These are phyloP conservation scores for Mythimna impura DNA, from an alignment of 2,888 invertebrate species.

Conservation along the genomic window DNA sequence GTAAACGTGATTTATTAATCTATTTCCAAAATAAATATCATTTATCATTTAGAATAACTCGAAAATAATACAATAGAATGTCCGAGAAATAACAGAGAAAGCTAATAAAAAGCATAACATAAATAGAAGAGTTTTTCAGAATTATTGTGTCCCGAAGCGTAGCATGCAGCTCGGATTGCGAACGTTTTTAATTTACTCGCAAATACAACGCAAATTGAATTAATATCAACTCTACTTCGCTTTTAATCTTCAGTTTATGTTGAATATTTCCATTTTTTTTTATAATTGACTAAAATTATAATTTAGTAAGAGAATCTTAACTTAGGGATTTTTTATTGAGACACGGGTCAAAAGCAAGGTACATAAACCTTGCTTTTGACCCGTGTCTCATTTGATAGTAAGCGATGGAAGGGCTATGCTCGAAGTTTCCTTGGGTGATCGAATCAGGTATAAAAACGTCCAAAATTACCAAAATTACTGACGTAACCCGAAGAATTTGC, in stretches of 20 bases:
- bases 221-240: constrained; percentile 52
- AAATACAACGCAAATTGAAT: constrained; percentile 44
- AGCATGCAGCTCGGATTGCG: constrained; percentile 31
- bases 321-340: not conserved
- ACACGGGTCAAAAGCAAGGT: too few species aligned
- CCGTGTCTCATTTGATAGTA: not conserved
- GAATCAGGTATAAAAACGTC: too few species aligned
- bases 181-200: constrained; percentile 52
- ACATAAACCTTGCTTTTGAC: not conserved
- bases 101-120: constrained; percentile 2
- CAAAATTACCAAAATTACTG: too few species aligned
- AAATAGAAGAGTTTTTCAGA: constrained; percentile 21
- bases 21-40: too few species aligned
- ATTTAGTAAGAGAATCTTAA: not conserved
- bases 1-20: too few species aligned
- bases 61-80: constrained; percentile 4
- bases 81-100: constrained; percentile 18
- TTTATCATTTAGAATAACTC: not conserved
- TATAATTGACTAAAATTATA: not conserved
- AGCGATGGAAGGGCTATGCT: too few species aligned
- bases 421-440: too few species aligned
- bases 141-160: constrained; percentile 40
- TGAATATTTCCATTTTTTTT: constrained; percentile 22
- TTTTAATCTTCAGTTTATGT: constrained; percentile 32
- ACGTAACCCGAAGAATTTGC: too few species aligned